A percentile compares a stretch with the other conserved stretches of the same genome.
Conservation (phyloP, 2,797 vertebrate genomes). For the Falco naumanni region DNA sequence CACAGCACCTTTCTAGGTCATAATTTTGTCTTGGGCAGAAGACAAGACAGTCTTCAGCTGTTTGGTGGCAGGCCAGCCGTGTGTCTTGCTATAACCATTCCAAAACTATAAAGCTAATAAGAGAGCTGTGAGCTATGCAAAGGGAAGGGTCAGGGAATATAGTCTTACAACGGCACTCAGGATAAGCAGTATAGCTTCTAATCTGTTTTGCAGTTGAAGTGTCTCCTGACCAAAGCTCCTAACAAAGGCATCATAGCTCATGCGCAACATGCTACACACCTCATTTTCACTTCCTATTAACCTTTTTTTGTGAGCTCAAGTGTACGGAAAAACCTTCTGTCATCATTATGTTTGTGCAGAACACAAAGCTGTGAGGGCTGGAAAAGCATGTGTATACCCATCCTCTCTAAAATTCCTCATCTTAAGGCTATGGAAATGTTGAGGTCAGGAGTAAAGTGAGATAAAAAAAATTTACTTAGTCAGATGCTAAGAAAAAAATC, state of each 20-base stretch:
- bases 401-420: not conserved
- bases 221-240: constrained; percentile 22
- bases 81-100: not conserved
- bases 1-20: not conserved
- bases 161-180: not conserved
- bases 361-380: not conserved
- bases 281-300: constrained; percentile 59
- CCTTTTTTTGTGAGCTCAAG: constrained; percentile 53
- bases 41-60: not conserved
- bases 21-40: not conserved
- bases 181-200: not conserved
- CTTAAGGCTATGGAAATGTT: not conserved
- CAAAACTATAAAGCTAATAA: constrained; percentile 28
- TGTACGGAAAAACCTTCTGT: constrained; percentile 22
- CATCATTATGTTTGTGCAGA: constrained; percentile 21
- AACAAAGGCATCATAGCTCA: constrained; percentile 47
- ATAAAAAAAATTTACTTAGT: not conserved
- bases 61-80: not conserved
- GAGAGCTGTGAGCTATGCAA: constrained; percentile 7
- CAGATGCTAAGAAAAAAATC: not conserved
- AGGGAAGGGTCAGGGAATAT: constrained; percentile 13
- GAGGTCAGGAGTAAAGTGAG: not conserved
- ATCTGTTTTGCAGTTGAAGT: not conserved
- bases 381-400: not conserved
- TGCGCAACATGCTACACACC: constrained; percentile 41